Evolutionary conservation across 2,797 vertebrate species (phyloP), one percentile per base, ranked within the genome.

Genomic region (Heteromormyrus szaboi): DNA sequence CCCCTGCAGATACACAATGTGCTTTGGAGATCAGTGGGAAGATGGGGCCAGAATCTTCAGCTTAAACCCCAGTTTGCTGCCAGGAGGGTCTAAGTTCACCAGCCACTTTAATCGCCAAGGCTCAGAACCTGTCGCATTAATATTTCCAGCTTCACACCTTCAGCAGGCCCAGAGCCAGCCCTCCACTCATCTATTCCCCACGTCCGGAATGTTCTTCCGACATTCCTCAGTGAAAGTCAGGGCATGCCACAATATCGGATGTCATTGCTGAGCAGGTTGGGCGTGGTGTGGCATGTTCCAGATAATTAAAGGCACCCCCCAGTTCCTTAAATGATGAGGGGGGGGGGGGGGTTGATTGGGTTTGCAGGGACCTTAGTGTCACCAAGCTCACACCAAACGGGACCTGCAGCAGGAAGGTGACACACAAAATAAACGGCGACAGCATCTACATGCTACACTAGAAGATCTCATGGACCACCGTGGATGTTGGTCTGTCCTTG

Each of bases 61-160:
- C 87, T 87, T 84, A 89, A 87, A 87, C 79, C 72, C 11, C 85
- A 41, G 65, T 68, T 59, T 56, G 89, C 65, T 44, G 22, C 41
- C 65, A 33, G 29, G 54, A 65, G 50, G 50, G 85, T 59, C 72
- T 83, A 53, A 87, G 86, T 41, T 41, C 79, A 81, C 72, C 87
- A 86, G 86, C 53, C 89, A 29, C 33, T 25, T 25, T 41, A 89
- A 62, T 62, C n/a, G 68, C 54, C 25, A 84, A 17, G 56, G 89
- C 85, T 89, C 85, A 89, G 19, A 29, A 59, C 68, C 85, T 87
- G 62, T 44, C 2, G 37, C 9, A 11, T 79, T 87, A 81, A 87
- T 89, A 89, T 81, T 85, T 87, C 53, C 17, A 17, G 89, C 53
- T 46, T 12, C 51, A 19, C 50, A 6, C 51, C 68, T 9, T 22